Evolutionary conservation across 2,797 vertebrate genomes (phyloP).

Genomic region (Kryptopterus vitreolus): DNA sequence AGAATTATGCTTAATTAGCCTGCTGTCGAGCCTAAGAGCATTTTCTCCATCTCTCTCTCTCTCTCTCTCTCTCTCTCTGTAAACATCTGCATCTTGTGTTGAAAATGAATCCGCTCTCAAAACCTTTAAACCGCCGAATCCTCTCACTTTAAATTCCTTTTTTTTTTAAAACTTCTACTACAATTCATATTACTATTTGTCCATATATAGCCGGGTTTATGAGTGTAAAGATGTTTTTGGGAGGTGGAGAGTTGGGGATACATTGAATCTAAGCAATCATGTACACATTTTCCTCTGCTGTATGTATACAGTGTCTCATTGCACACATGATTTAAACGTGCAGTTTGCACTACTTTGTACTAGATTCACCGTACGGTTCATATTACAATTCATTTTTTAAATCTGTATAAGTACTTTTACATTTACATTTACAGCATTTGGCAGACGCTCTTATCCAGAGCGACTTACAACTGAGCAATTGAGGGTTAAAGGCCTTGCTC

Average conservation of each 20-base stretch:
- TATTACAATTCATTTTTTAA: too few species aligned
- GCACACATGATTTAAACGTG: too few species aligned
- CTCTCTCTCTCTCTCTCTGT: conserved; percentile 37
- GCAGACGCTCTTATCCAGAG: too few species aligned
- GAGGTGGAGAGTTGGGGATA: neutral
- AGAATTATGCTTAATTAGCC: conserved; percentile 63
- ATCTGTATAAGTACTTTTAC: too few species aligned
- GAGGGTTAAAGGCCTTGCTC: too few species aligned
- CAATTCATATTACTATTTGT: neutral
- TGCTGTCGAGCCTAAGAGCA: conserved; percentile 43
- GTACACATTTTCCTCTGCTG: too few species aligned
- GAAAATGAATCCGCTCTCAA: conserved; percentile 63
- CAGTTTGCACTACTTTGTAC: too few species aligned
- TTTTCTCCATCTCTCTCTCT: conserved; percentile 45
- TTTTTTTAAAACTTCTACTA: neutral
- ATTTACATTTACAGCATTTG: too few species aligned
- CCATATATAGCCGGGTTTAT: neutral
- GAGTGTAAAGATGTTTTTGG: neutral
- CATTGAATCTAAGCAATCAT: too few species aligned
- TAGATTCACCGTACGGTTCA: too few species aligned
- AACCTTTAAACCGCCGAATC: neutral
- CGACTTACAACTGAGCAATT: too few species aligned
- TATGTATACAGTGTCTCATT: too few species aligned
- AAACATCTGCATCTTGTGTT: conserved; percentile 47
- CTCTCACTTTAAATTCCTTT: neutral